These are phyloP conservation scores for Apamea anceps DNA, from an alignment of 2,888 invertebrate species.

Conservation along the genomic window DNA sequence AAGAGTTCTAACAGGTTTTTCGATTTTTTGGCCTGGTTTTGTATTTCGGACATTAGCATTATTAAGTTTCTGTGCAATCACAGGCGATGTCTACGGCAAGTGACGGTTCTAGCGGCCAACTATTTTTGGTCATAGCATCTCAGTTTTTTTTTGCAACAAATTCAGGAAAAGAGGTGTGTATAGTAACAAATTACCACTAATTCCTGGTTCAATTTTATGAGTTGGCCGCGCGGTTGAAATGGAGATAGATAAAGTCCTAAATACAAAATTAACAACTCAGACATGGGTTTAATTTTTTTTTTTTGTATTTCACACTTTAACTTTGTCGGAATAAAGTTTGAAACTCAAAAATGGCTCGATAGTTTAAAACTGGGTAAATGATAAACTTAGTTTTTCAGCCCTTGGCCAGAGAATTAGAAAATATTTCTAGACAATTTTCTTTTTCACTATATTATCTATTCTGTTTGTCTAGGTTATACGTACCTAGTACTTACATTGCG, in stretches of 20 bases:
- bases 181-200: no score
- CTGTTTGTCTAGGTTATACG: conserved; percentile 8
- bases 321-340: neutral
- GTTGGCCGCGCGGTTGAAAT: no score
- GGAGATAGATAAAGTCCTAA: neutral
- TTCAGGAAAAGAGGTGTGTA: no score
- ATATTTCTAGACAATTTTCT: conserved; percentile 11
- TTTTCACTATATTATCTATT: conserved; percentile 6
- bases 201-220: no score
- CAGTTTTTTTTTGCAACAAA: no score
- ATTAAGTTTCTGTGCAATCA: no score
- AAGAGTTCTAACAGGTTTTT: neutral
- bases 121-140: no score
- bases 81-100: no score
- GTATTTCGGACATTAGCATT: neutral
- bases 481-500: neutral
- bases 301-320: neutral
- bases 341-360: no score
- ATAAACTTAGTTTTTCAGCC: neutral
- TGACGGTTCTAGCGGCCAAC: no score
- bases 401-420: neutral
- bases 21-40: neutral
- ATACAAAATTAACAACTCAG: neutral
- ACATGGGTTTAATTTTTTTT: neutral
- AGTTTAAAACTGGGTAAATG: no score